A percentile compares a stretch with the other conserved stretches of the same genome.
phyloP scores from a whole-genome alignment of 1,140 invertebrate genomes.

The Lucilia cuprina region DNA sequence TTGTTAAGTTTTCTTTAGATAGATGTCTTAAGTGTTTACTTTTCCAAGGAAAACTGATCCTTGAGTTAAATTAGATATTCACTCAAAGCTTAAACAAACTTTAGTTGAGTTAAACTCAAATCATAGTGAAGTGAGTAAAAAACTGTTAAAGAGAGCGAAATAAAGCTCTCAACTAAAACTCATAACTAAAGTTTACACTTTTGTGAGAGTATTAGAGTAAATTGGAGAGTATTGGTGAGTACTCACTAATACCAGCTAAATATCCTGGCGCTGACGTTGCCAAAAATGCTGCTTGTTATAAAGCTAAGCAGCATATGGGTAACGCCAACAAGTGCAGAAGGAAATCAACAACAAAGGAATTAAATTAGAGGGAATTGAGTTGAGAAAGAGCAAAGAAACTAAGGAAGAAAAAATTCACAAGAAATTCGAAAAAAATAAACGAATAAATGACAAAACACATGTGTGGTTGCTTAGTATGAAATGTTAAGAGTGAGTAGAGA shows the following conservation, averaged over 20 bases:
- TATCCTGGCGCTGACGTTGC: slow-evolving; percentile 31
- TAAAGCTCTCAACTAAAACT: not conserved
- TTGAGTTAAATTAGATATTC: too few species aligned
- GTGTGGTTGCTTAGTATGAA: not conserved
- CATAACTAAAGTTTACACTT: not conserved
- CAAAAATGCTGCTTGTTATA: slow-evolving; percentile 30
- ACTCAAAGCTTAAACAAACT: too few species aligned
- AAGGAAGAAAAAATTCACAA: not conserved
- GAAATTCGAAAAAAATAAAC: not conserved
- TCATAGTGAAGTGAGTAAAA: not conserved
- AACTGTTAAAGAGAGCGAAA: not conserved
- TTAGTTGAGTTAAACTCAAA: not conserved
- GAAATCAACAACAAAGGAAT: not conserved
- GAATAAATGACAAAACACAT: not conserved
- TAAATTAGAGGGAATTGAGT: not conserved
- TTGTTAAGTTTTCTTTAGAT: not conserved
- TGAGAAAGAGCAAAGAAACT: not conserved
- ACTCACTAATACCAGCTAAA: not conserved
- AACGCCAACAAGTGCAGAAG: slow-evolving; percentile 34
- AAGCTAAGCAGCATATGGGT: not conserved
- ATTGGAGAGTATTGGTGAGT: not conserved
- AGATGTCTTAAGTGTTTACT: not conserved
- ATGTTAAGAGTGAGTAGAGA: not conserved
- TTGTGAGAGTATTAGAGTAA: not conserved
- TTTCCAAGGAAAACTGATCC: not conserved